These are phyloP conservation scores for Sycophila texana DNA, from an alignment of 2,888 invertebrate species.

Conservation along the genomic window DNA sequence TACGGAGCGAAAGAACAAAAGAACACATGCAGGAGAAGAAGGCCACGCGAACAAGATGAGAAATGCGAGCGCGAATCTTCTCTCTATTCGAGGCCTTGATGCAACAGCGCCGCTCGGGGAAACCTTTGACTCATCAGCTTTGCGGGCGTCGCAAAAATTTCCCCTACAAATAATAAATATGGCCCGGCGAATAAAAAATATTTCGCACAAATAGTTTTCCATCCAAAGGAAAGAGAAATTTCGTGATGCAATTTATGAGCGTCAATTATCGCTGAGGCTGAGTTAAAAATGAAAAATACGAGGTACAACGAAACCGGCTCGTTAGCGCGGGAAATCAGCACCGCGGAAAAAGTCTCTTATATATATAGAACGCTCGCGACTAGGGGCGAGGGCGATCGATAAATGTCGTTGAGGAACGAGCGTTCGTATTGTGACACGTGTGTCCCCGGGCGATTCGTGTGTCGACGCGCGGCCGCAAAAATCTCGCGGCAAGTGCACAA, in stretches of 20 bases:
- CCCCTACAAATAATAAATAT: too few species aligned
- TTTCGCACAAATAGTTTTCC: too few species aligned
- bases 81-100: slow-evolving; percentile 27
- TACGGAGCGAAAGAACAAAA: slow-evolving; percentile 50
- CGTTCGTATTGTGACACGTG: slow-evolving; percentile 45
- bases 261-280: too few species aligned
- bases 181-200: too few species aligned
- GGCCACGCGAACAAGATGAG: slow-evolving; percentile 55
- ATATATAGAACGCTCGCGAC: neutral
- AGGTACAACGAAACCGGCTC: slow-evolving; percentile 18
- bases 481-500: slow-evolving; percentile 38
- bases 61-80: slow-evolving; percentile 29
- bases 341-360: slow-evolving; percentile 21
- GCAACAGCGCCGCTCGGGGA: slow-evolving; percentile 8
- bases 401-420: slow-evolving; percentile 23
- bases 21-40: slow-evolving; percentile 34
- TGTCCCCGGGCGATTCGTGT: slow-evolving; percentile 54
- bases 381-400: slow-evolving; percentile 33
- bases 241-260: too few species aligned
- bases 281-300: too few species aligned
- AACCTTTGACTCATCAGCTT: slow-evolving; percentile 67
- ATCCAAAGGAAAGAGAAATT: too few species aligned
- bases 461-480: slow-evolving; percentile 5
- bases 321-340: slow-evolving; percentile 20
- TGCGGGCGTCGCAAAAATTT: slow-evolving; percentile 38